Evolutionary conservation across 2,113 vertebrate species (phyloP).

Genomic region (Labeo rohita): DNA sequence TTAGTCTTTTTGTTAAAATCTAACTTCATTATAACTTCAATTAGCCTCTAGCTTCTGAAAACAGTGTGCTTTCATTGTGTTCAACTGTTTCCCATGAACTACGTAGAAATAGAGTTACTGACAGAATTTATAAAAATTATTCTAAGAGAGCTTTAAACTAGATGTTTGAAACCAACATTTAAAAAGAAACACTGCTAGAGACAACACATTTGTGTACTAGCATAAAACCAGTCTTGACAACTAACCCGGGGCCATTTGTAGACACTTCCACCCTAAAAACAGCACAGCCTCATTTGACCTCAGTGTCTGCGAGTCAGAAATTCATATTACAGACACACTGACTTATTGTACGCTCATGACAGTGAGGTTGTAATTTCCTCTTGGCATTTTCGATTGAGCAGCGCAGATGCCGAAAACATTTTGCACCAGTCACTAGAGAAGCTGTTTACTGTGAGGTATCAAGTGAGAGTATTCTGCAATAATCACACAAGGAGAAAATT

Average conservation of each 20-base stretch:
- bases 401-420: not conserved
- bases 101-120: too few relatives aligned
- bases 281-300: slow-evolving; percentile 23
- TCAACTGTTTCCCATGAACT: too few relatives aligned
- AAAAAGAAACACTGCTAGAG: too few relatives aligned
- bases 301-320: not conserved
- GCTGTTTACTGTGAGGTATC: not conserved
- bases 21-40: too few relatives aligned
- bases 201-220: too few relatives aligned
- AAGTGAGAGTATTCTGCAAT: slow-evolving; percentile 1
- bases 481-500: slow-evolving; percentile 27
- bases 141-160: too few relatives aligned
- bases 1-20: too few relatives aligned
- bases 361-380: slow-evolving; percentile 39
- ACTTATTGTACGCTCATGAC: not conserved
- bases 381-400: not conserved
- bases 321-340: not conserved
- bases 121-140: too few relatives aligned
- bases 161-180: too few relatives aligned
- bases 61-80: too few relatives aligned
- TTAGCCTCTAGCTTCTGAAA: too few relatives aligned
- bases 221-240: too few relatives aligned
- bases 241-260: not conserved
- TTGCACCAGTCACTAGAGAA: not conserved
- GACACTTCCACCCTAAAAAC: not conserved